Conservation (phyloP, 30 jellyfish, hydroid and myxozoan genomes). For the Sanderia malayensis region DNA sequence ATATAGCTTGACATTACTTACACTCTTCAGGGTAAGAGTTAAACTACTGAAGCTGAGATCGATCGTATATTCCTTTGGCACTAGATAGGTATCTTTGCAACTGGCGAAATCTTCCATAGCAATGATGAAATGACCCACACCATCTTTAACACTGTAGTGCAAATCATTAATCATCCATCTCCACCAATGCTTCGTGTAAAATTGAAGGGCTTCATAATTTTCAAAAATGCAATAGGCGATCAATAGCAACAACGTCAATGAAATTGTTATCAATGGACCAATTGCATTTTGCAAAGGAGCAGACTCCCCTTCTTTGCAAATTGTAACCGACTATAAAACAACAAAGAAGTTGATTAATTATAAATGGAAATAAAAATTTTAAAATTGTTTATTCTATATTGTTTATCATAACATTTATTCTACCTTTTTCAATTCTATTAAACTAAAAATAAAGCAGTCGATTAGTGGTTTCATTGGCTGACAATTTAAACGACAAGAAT, state of each 20-base stretch:
- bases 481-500: no score
- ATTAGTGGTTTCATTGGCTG: no score
- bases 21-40: conserved; percentile 25
- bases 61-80: conserved; percentile 33
- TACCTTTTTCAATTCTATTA: no score
- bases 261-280: conserved; percentile 34
- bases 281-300: conserved; percentile 53
- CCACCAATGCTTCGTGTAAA: conserved; percentile 31
- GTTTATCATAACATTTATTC: no score
- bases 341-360: not conserved
- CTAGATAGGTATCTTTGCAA: conserved; percentile 29
- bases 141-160: conserved; percentile 48
- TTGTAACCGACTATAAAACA: conserved; percentile 11
- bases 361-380: no score
- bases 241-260: conserved; percentile 5
- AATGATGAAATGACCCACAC: conserved; percentile 4
- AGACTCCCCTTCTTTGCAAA: conserved; percentile 52
- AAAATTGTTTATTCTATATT: no score
- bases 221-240: conserved; percentile 12
- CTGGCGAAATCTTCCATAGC: conserved; percentile 47
- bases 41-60: conserved; percentile 33
- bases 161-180: conserved; percentile 26
- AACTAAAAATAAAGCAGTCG: no score
- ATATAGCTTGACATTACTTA: not conserved
- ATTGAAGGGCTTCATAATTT: conserved; percentile 15